Base-by-base conservation (phyloP, 1,140 invertebrate species). In the Calephelis virginiensis region DNA sequence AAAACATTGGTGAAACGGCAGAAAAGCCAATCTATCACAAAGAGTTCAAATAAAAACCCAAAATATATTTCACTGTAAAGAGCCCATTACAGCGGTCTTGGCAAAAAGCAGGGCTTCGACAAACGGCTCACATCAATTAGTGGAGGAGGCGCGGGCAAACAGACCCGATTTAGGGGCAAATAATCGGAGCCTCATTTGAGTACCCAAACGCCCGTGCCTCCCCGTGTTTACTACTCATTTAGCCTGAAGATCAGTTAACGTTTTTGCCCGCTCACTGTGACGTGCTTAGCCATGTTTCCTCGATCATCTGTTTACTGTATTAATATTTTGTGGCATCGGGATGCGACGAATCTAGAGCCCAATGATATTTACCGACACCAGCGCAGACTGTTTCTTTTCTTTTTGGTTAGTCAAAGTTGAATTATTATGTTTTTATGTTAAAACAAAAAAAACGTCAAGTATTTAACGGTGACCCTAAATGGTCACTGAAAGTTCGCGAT, bases 141-240 rank as follows among this genome's bases (percentile, higher is more conserved):
- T 74, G 77, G 77, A 81, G 79, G 76, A 80, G 75, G 73, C 68
- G 38, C 65, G 77, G 75, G 76, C 70, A 85, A 83, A 82, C 75
- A 83, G 75, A 67, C 59, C 73, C 74, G 76, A 73, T 74, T 85
- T 79, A 77, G 76, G 74, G 75, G 76, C 81, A 84, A 84, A 85
- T 85, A 82, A 86, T 86, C 81, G 83, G 71, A 61, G 76, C 71
- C 78, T 82, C 81, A 84, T 84, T 86, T 82, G 73, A 64, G 49
- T 64, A 11, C 53, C 75, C 70, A 59, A 64, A 69, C 75, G 63
- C 74, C 74, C 68, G 53, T 37, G 69, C 60, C 60, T 66, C 69
- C 72, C 73, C 37, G 60, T 88, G 82, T 88, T 88, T 88, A 88
- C 85, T 83, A 82, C 78, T 86, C 83, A 86, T 88, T 88, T 86